Conservation (phyloP, 2,888 invertebrate genomes). For the Drosophila conformis region DNA sequence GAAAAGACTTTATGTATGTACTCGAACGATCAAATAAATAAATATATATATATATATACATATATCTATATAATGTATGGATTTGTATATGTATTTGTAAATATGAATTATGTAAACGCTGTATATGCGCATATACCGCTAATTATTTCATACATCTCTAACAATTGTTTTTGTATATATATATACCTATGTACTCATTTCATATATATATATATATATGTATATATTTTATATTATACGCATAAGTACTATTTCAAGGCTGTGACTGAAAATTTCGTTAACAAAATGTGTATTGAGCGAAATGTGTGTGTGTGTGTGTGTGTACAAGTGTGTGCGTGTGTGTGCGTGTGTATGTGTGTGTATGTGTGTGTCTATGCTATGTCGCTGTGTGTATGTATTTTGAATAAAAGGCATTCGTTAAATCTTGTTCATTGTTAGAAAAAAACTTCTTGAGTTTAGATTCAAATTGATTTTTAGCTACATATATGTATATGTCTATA, state of each 20-base stretch:
- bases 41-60: constrained; percentile 23
- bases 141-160: constrained; percentile 18
- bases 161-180: constrained; percentile 28
- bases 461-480: constrained; percentile 64
- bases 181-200: constrained; percentile 31
- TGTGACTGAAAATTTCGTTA: constrained; percentile 49
- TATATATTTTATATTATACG: constrained; percentile 29
- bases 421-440: constrained; percentile 48
- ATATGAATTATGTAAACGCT: constrained; percentile 37
- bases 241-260: constrained; percentile 58
- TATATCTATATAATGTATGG: constrained; percentile 14
- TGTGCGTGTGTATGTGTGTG: constrained; percentile 6
- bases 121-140: constrained; percentile 24
- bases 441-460: constrained; percentile 49
- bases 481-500: constrained; percentile 65
- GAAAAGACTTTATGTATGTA: constrained; percentile 83
- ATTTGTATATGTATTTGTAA: constrained; percentile 36
- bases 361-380: constrained; percentile 13
- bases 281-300: constrained; percentile 47
- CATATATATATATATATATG: constrained; percentile 15
- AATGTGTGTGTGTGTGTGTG: constrained; percentile 3
- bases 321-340: neutral
- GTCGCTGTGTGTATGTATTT: constrained; percentile 20
- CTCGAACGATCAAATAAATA: constrained; percentile 67
- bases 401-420: constrained; percentile 72